Evolutionary conservation across 2,888 invertebrate genomes (phyloP).

Genomic region (Epirrita christyi): DNA sequence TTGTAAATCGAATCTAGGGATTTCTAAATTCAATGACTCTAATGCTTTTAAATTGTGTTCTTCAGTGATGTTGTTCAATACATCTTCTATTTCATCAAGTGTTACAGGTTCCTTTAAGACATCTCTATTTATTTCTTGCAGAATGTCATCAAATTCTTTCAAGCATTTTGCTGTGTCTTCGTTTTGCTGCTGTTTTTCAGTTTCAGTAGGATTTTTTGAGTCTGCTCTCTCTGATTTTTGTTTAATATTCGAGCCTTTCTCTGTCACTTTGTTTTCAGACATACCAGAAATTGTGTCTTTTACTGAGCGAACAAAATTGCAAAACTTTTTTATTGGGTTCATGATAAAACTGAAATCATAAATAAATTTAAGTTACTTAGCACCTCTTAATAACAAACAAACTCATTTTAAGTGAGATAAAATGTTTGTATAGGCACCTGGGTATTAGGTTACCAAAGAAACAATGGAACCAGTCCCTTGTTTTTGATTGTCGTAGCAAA

Average conservation of each 20-base stretch:
- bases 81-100: conserved; percentile 29
- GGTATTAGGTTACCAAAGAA: no score
- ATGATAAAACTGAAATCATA: conserved; percentile 9
- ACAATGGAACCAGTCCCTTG: no score
- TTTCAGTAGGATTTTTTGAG: not conserved
- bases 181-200: not conserved
- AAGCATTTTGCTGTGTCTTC: conserved; percentile 10
- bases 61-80: conserved; percentile 8
- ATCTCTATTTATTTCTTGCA: conserved; percentile 14
- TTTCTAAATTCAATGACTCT: not conserved
- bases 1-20: conserved; percentile 11
- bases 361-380: not conserved
- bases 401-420: no score
- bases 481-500: no score
- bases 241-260: not conserved
- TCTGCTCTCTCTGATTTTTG: not conserved
- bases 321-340: conserved; percentile 9
- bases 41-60: conserved; percentile 1
- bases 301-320: conserved; percentile 1
- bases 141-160: conserved; percentile 29
- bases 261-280: not conserved
- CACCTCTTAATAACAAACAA: no score
- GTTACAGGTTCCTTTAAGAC: conserved; percentile 1
- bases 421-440: no score
- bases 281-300: not conserved